These are phyloP conservation scores for Clanis bilineata DNA, from an alignment of 2,888 invertebrate species.

Conservation along the genomic window DNA sequence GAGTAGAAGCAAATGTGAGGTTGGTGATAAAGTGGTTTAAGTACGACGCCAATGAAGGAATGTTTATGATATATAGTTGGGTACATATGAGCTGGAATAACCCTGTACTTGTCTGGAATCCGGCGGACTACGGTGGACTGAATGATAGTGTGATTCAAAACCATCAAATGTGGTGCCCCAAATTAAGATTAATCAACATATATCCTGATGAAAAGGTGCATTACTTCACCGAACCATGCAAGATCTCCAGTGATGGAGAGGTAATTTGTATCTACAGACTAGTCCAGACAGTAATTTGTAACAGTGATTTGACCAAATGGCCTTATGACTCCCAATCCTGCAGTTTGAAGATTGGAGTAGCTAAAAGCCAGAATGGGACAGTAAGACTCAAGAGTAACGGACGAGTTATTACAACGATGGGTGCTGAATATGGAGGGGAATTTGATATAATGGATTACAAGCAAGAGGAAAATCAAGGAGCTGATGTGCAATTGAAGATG, in stretches of 20 bases:
- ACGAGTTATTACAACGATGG: slow-evolving; percentile 29
- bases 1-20: slow-evolving; percentile 25
- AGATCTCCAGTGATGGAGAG: slow-evolving; percentile 28
- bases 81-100: slow-evolving; percentile 36
- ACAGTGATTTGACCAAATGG: slow-evolving; percentile 42
- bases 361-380: slow-evolving; percentile 1
- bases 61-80: slow-evolving; percentile 34
- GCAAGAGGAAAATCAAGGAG: slow-evolving; percentile 26
- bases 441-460: slow-evolving; percentile 48
- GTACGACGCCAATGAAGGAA: slow-evolving; percentile 34
- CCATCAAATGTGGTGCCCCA: slow-evolving; percentile 38
- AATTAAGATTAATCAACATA: slow-evolving; percentile 33
- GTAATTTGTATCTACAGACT: slow-evolving; percentile 26
- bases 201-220: slow-evolving; percentile 14
- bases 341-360: slow-evolving; percentile 29
- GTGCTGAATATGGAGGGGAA: slow-evolving; percentile 41
- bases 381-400: slow-evolving; percentile 28
- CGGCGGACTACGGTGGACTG: slow-evolving; percentile 36
- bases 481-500: slow-evolving; percentile 35
- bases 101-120: slow-evolving; percentile 46
- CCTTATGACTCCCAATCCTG: slow-evolving; percentile 48
- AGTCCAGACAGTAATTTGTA: slow-evolving; percentile 28
- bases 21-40: slow-evolving; percentile 41
- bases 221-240: slow-evolving; percentile 26
- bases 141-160: slow-evolving; percentile 18